These are phyloP conservation scores for Timema cristinae DNA, from an alignment of 2,888 invertebrate species.

Conservation along the genomic window DNA sequence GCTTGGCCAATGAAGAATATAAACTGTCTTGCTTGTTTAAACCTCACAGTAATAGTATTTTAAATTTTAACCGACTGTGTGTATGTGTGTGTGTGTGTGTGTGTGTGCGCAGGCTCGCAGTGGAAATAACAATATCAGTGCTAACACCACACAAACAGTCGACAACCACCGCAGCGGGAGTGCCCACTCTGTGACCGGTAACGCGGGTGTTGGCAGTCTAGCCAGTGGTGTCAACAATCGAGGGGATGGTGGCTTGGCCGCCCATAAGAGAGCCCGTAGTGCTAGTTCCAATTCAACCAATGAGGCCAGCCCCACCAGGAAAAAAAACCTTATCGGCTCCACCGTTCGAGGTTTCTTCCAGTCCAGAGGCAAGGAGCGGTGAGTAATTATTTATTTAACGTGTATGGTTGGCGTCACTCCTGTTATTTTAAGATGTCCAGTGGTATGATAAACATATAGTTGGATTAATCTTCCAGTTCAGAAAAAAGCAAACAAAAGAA, in stretches of 20 bases:
- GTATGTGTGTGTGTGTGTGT: no score
- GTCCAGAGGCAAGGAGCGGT: slow-evolving; percentile 24
- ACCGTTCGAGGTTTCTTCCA: slow-evolving; percentile 27
- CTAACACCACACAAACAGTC: slow-evolving; percentile 13
- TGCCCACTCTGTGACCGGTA: neutral
- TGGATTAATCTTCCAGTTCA: no score
- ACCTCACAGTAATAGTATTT: no score
- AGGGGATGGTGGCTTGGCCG: slow-evolving; percentile 7
- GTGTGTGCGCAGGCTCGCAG: slow-evolving; percentile 23
- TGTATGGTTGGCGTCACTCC: no score
- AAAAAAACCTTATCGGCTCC: slow-evolving; percentile 22
- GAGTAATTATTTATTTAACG: neutral
- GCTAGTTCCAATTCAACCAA: slow-evolving; percentile 4
- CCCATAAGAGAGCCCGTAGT: slow-evolving; percentile 6
- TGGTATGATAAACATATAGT: no score
- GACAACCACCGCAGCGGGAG: slow-evolving; percentile 7
- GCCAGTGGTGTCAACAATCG: neutral
- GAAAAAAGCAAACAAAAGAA: no score
- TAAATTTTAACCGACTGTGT: no score
- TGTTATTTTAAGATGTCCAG: no score
- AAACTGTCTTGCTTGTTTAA: slow-evolving; percentile 5
- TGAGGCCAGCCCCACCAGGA: slow-evolving; percentile 26
- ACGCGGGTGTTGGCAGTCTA: no score
- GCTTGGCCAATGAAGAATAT: neutral
- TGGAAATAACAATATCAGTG: slow-evolving; percentile 29